Conservation (phyloP, 2,888 invertebrate genomes). For the Prosapia bicincta region DNA sequence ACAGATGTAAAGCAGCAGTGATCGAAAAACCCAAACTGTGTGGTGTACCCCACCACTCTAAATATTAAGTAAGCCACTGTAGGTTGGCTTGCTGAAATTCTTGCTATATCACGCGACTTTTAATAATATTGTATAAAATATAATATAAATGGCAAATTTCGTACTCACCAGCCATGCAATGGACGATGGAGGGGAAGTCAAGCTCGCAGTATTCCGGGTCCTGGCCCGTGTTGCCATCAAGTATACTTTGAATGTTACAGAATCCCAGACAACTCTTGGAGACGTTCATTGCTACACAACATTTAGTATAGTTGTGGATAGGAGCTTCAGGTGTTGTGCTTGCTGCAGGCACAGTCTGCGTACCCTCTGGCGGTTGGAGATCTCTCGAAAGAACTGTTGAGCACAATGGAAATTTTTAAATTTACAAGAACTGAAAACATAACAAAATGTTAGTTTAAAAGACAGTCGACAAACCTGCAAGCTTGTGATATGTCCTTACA, state of each 20-base stretch:
- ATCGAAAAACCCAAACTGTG: no score
- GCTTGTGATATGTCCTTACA: constrained; percentile 71
- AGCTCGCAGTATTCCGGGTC: constrained; percentile 77
- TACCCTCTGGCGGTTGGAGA: constrained; percentile 51
- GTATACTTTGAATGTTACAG: constrained; percentile 74
- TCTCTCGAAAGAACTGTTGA: constrained; percentile 62
- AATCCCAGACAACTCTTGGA: constrained; percentile 71
- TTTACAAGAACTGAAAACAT: no score
- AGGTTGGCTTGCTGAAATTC: no score
- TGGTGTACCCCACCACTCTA: no score
- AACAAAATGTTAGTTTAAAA: no score
- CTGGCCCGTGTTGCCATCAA: constrained; percentile 71
- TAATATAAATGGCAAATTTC: no score
- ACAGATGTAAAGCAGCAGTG: no score
- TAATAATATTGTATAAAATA: no score
- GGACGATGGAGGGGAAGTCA: constrained; percentile 75
- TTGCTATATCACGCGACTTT: no score
- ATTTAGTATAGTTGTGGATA: constrained; percentile 76
- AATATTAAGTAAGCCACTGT: no score
- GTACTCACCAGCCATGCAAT: constrained; percentile 50
- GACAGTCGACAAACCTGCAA: constrained; percentile 70
- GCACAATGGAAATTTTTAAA: no score
- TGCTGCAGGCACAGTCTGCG: constrained; percentile 17
- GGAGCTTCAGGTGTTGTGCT: constrained; percentile 40
- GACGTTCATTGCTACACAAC: constrained; percentile 68